These are phyloP conservation scores for Typhlichthys subterraneus DNA, from an alignment of 2,797 vertebrate species.

Conservation along the genomic window DNA sequence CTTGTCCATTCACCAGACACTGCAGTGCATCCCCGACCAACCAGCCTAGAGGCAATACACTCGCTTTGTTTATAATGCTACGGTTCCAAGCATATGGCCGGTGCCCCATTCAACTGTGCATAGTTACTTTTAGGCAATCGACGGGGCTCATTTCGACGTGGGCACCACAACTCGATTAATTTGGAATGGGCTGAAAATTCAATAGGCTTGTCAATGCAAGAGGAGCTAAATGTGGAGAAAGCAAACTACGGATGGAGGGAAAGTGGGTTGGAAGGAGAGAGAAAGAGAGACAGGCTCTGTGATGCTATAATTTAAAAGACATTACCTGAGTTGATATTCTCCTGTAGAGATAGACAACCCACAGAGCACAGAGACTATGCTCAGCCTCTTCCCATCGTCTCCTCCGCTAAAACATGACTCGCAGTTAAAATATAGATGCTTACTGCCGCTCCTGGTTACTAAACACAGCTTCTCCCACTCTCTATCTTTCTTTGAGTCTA, in stretches of 20 bases:
- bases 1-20: constrained; percentile 77
- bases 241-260: constrained; percentile 32
- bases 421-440: constrained; percentile 64
- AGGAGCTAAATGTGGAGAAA: constrained; percentile 31
- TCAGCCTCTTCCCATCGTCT: constrained; percentile 15
- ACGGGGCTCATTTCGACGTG: constrained; percentile 74
- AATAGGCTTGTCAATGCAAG: constrained; percentile 45
- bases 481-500: constrained; percentile 5
- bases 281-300: constrained; percentile 9
- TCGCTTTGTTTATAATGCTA: constrained; percentile 82
- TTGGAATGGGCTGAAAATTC: constrained; percentile 64
- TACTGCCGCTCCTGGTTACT: constrained; percentile 35
- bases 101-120: constrained; percentile 71
- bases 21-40: constrained; percentile 73
- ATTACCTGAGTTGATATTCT: constrained; percentile 46
- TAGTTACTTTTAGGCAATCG: constrained; percentile 82
- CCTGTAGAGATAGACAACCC: constrained; percentile 23
- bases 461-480: constrained; percentile 28
- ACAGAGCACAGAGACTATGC: constrained; percentile 1
- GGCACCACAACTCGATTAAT: constrained; percentile 71
- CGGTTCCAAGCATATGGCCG: constrained; percentile 74
- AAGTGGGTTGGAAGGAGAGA: constrained; percentile 31
- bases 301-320: constrained; percentile 53
- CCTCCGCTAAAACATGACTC: constrained; percentile 51
- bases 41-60: constrained; percentile 71